Evolutionary conservation across 2,888 invertebrate species (phyloP).

Genomic region (Herminia tarsipennalis): DNA sequence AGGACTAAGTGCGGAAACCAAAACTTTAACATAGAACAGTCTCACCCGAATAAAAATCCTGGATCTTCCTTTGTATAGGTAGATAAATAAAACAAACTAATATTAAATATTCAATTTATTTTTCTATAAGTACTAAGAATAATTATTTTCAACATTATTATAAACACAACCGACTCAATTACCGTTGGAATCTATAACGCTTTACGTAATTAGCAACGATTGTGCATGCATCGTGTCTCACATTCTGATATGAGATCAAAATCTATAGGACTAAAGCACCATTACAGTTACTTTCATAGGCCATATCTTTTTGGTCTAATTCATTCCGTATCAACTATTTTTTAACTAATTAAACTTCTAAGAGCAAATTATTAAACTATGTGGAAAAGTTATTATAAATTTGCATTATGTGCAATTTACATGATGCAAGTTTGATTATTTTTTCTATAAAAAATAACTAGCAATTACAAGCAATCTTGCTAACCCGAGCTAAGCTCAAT

Average conservation of each 20-base stretch:
- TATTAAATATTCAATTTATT: slow-evolving; percentile 74
- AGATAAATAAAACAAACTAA: slow-evolving; percentile 43
- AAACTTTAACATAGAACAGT: too few relatives aligned
- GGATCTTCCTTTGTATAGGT: neutral
- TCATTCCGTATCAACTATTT: slow-evolving; percentile 47
- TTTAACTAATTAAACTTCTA: slow-evolving; percentile 32
- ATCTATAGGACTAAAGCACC: slow-evolving; percentile 83
- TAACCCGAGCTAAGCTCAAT: too few relatives aligned
- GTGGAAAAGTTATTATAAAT: slow-evolving; percentile 24
- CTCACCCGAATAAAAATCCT: too few relatives aligned
- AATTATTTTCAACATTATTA: slow-evolving; percentile 72
- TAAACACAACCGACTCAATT: slow-evolving; percentile 79
- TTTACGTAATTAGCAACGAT: slow-evolving; percentile 58
- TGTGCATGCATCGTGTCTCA: slow-evolving; percentile 64
- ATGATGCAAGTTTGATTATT: too few relatives aligned
- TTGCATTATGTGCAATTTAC: too few relatives aligned
- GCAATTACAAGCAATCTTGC: too few relatives aligned
- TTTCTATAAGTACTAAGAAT: slow-evolving; percentile 82
- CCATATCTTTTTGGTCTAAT: slow-evolving; percentile 82
- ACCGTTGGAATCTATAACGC: slow-evolving; percentile 63
- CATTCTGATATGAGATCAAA: slow-evolving; percentile 82
- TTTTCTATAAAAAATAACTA: too few relatives aligned
- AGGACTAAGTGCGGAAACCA: too few relatives aligned
- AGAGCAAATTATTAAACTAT: slow-evolving; percentile 29
- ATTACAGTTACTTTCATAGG: slow-evolving; percentile 82